A percentile compares a stretch with the other conserved stretches of the same genome.
Evolutionary conservation across 2,797 vertebrate species (phyloP).

Genomic region (Acanthopagrus latus): DNA sequence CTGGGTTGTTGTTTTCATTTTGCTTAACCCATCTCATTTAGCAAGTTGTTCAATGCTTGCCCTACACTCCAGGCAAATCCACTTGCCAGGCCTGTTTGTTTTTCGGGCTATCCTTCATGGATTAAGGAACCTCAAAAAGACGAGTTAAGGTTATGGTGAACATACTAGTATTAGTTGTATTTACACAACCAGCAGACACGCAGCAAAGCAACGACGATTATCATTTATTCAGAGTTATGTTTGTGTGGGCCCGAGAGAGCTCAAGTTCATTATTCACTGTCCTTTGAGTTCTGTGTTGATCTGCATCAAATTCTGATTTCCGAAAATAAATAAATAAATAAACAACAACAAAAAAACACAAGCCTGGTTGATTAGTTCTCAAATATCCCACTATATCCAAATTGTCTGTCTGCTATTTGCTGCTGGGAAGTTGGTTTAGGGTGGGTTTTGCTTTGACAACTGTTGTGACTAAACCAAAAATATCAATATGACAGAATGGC

Average conservation of each 20-base stretch:
- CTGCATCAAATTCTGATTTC: neutral
- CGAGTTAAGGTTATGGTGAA: neutral
- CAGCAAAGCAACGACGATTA: neutral
- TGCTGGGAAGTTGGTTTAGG: neutral
- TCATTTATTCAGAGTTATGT: neutral
- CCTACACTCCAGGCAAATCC: too few species aligned
- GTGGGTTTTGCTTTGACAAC: neutral
- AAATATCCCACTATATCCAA: neutral
- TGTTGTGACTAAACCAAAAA: neutral
- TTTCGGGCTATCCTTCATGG: neutral
- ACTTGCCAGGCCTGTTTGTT: too few species aligned
- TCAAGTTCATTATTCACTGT: neutral
- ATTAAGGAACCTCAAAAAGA: neutral
- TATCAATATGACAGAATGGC: too few species aligned
- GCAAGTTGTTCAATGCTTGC: too few species aligned
- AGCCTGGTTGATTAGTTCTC: neutral
- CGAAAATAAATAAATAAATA: too few species aligned
- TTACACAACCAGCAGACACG: neutral
- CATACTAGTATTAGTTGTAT: neutral
- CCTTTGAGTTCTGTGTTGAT: neutral
- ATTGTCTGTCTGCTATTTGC: neutral
- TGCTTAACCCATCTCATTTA: too few species aligned
- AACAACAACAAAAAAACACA: too few species aligned
- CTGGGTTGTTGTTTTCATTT: too few species aligned
- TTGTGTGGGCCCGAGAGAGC: too few species aligned